Evolutionary conservation across 2,797 vertebrate genomes (phyloP).

Genomic region (Thalassophryne amazonica): DNA sequence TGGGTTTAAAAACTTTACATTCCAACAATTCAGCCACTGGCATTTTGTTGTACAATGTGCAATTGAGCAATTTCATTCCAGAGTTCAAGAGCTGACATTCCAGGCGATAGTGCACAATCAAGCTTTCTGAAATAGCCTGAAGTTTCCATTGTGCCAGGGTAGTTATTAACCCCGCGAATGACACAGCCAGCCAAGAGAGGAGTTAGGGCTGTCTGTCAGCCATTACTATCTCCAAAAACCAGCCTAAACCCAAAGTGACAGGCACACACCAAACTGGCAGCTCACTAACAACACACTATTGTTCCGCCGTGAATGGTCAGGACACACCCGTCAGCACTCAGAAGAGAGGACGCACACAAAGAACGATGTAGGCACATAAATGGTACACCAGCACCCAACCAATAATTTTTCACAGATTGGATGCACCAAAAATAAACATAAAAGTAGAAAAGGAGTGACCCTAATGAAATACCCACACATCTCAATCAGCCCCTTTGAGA

Average conservation of each 20-base stretch:
- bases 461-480: too few relatives aligned
- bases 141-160: conserved; percentile 50
- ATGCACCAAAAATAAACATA: too few relatives aligned
- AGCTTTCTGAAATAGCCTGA: conserved; percentile 42
- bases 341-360: conserved; percentile 1
- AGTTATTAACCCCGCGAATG: conserved; percentile 45
- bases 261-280: conserved; percentile 65
- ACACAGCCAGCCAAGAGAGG: conserved; percentile 60
- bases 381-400: too few relatives aligned
- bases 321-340: conserved; percentile 43
- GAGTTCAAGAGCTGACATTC: conserved; percentile 43
- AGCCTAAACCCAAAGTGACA: conserved; percentile 64
- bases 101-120: conserved; percentile 46
- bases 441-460: too few relatives aligned
- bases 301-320: conserved; percentile 55
- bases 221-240: conserved; percentile 57
- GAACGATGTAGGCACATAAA: not conserved
- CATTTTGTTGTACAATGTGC: conserved; percentile 25
- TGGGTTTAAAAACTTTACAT: not conserved
- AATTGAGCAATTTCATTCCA: conserved; percentile 28
- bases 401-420: too few relatives aligned
- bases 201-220: conserved; percentile 69
- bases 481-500: too few relatives aligned
- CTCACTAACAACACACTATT: conserved; percentile 66
- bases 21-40: conserved; percentile 24